Conservation (phyloP, 2,888 invertebrate genomes). For the Eupithecia centaureata region DNA sequence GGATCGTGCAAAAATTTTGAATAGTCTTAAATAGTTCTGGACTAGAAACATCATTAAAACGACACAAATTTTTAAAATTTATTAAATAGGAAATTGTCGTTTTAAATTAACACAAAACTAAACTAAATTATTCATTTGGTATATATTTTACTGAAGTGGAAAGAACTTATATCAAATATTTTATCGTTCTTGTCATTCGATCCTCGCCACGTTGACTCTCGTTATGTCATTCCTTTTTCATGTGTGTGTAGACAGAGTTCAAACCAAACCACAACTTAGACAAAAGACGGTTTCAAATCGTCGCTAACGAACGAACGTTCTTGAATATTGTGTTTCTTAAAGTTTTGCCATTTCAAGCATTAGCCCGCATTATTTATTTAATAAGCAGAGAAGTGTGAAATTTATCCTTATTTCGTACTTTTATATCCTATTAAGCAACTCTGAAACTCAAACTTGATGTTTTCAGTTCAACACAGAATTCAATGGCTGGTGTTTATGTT, state of each 20-base stretch:
- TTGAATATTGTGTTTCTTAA: neutral
- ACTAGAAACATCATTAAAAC: no score
- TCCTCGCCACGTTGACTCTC: no score
- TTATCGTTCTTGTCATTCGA: no score
- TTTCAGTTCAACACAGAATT: constrained; percentile 23
- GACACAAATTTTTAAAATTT: no score
- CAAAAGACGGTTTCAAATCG: neutral
- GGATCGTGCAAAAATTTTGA: no score
- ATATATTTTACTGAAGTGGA: no score
- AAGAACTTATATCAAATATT: no score
- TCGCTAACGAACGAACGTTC: neutral
- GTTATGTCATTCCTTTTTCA: no score
- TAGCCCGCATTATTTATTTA: constrained; percentile 2
- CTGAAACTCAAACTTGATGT: constrained; percentile 20
- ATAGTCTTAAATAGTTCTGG: no score
- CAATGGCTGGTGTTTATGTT: neutral
- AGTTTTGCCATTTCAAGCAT: neutral
- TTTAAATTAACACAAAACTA: no score
- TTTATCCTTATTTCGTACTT: neutral
- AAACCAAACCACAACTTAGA: neutral
- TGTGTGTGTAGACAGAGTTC: neutral
- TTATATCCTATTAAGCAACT: constrained; percentile 18
- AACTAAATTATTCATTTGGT: no score
- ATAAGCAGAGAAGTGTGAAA: neutral
- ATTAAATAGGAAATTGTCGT: no score